These are phyloP conservation scores for Catostylus mosaicus DNA, from an alignment of 30 jellyfish, hydroid and myxozoan species.

Conservation along the genomic window DNA sequence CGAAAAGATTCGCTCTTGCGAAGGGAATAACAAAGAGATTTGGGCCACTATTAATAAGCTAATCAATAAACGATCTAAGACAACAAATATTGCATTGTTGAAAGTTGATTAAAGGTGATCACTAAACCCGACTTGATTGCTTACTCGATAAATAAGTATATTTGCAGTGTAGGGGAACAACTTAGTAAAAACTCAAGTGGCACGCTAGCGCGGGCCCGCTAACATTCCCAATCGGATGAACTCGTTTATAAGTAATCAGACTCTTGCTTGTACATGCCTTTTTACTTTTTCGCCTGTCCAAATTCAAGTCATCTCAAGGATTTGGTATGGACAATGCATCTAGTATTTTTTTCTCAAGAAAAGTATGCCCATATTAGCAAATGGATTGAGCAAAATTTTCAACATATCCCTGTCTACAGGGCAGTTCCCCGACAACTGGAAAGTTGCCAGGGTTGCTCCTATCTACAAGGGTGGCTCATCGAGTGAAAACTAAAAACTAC, in stretches of 20 bases:
- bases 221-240: not conserved
- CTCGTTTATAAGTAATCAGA: constrained; percentile 7
- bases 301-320: constrained; percentile 1
- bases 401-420: not conserved
- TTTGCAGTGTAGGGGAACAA: too few relatives aligned
- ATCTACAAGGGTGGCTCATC: constrained; percentile 5
- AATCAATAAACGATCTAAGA: too few relatives aligned
- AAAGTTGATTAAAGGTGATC: too few relatives aligned
- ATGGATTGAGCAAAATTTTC: not conserved
- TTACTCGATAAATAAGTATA: too few relatives aligned
- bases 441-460: not conserved
- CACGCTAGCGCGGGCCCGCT: too few relatives aligned
- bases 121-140: too few relatives aligned
- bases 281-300: not conserved
- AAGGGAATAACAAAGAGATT: too few relatives aligned
- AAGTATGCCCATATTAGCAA: constrained; percentile 6
- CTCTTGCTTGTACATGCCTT: not conserved
- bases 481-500: not conserved
- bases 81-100: too few relatives aligned
- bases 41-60: too few relatives aligned
- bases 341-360: constrained; percentile 8
- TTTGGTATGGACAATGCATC: constrained; percentile 1
- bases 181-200: too few relatives aligned
- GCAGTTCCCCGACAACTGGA: constrained; percentile 4
- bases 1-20: too few relatives aligned